These are phyloP conservation scores for Elmis aenea DNA, from an alignment of 2,888 invertebrate genomes.

Conservation along the genomic window DNA sequence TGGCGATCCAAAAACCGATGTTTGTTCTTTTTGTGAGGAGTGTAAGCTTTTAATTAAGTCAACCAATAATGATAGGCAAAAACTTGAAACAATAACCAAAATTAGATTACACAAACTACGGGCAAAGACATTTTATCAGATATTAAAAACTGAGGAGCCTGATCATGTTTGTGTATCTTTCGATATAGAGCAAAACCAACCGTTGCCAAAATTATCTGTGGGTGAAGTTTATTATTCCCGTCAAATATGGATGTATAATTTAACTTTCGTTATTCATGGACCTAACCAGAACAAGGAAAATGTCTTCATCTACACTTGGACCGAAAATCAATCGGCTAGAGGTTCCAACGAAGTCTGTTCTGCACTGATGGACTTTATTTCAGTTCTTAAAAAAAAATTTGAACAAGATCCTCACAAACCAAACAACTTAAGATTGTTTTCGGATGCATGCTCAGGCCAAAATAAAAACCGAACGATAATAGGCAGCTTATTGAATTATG, in stretches of 20 bases:
- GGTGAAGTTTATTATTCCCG: slow-evolving; percentile 21
- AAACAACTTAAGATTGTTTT: slow-evolving; percentile 12
- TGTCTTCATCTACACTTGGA: slow-evolving; percentile 15
- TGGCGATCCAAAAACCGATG: too few species aligned
- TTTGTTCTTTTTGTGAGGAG: too few species aligned
- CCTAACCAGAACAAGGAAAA: slow-evolving; percentile 10
- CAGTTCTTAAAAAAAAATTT: neutral
- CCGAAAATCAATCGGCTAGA: slow-evolving; percentile 15
- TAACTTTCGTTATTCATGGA: slow-evolving; percentile 15
- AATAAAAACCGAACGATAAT: slow-evolving; percentile 21
- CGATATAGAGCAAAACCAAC: slow-evolving; percentile 26
- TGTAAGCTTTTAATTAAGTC: too few species aligned
- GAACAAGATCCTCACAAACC: slow-evolving; percentile 2
- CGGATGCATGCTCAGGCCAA: slow-evolving; percentile 21
- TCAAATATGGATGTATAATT: slow-evolving; percentile 25
- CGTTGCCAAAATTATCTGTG: slow-evolving; percentile 21
- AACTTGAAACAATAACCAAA: too few species aligned
- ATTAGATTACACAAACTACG: slow-evolving; percentile 22
- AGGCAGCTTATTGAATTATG: slow-evolving; percentile 13
- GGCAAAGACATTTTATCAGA: slow-evolving; percentile 24
- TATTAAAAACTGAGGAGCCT: slow-evolving; percentile 20
- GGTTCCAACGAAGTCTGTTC: slow-evolving; percentile 18
- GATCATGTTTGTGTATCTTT: slow-evolving; percentile 23
- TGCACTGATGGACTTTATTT: slow-evolving; percentile 9
- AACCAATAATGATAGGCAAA: too few species aligned